These are phyloP conservation scores for Eriocheir sinensis DNA, from an alignment of 1,140 invertebrate species.

Conservation along the genomic window DNA sequence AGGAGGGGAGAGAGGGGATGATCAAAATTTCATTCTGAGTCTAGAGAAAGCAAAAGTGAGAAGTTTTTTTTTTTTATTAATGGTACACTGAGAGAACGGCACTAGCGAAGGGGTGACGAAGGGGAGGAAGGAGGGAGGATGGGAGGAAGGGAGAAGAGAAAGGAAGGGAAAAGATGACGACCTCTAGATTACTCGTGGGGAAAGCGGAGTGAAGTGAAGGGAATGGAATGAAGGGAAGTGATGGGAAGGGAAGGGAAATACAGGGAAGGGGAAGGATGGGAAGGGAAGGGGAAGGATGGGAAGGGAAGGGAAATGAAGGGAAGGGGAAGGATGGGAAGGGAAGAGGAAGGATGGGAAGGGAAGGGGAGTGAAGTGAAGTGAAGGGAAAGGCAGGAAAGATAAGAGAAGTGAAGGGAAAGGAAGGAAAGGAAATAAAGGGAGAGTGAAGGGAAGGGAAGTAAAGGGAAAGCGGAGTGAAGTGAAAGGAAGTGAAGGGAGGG, in stretches of 20 bases:
- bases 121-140: background rate
- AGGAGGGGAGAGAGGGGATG: background rate
- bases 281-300: too few species aligned
- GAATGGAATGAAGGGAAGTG: background rate
- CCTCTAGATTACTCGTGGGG: background rate
- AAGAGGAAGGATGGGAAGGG: background rate
- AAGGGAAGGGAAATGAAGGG: background rate
- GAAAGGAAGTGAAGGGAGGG: too few species aligned
- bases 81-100: background rate
- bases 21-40: background rate
- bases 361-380: background rate
- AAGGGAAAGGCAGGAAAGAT: background rate
- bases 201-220: background rate
- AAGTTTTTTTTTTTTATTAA: background rate
- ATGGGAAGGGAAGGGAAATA: background rate
- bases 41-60: constrained; percentile 2
- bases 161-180: background rate
- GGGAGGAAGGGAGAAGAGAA: background rate
- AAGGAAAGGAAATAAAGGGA: too few species aligned
- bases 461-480: background rate
- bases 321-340: too few species aligned
- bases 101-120: too few species aligned
- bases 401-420: background rate
- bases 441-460: background rate
- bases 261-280: too few species aligned